Evolutionary conservation across 2,113 vertebrate species (phyloP).

Genomic region (Embiotoca jacksoni): DNA sequence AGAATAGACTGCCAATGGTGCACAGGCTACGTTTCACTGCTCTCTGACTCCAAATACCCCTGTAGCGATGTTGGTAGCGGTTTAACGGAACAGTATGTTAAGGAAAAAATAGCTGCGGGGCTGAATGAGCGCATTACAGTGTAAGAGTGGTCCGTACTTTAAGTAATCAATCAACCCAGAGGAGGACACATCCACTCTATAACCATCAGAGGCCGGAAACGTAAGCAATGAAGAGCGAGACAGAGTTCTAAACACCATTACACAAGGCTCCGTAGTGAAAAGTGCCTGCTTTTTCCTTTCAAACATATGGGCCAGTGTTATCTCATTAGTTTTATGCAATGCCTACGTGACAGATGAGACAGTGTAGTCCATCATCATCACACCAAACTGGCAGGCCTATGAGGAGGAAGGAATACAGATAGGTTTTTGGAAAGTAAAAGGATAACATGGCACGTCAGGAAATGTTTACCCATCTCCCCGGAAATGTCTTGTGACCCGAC

Average conservation of each 20-base stretch:
- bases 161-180: constrained; percentile 75
- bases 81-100: constrained; percentile 49
- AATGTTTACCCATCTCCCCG: constrained; percentile 42
- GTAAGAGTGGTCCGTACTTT: constrained; percentile 63
- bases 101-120: constrained; percentile 53
- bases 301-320: constrained; percentile 31
- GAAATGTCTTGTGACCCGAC: constrained; percentile 54
- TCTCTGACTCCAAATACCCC: constrained; percentile 52
- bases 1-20: constrained; percentile 33
- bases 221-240: constrained; percentile 55
- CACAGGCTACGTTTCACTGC: constrained; percentile 48
- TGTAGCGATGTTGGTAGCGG: constrained; percentile 34
- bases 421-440: constrained; percentile 30
- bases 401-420: constrained; percentile 57
- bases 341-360: constrained; percentile 50
- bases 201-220: constrained; percentile 73
- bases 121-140: constrained; percentile 61
- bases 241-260: constrained; percentile 63
- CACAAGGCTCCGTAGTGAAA: constrained; percentile 25
- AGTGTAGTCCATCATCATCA: constrained; percentile 65
- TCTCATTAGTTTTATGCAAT: constrained; percentile 60
- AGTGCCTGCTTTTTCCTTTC: constrained; percentile 15
- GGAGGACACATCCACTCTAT: constrained; percentile 68
- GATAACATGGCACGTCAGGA: constrained; percentile 16
- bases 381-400: constrained; percentile 36